Evolutionary conservation across 2,797 vertebrate species (phyloP).

Genomic region (Acipenser transmontanus): DNA sequence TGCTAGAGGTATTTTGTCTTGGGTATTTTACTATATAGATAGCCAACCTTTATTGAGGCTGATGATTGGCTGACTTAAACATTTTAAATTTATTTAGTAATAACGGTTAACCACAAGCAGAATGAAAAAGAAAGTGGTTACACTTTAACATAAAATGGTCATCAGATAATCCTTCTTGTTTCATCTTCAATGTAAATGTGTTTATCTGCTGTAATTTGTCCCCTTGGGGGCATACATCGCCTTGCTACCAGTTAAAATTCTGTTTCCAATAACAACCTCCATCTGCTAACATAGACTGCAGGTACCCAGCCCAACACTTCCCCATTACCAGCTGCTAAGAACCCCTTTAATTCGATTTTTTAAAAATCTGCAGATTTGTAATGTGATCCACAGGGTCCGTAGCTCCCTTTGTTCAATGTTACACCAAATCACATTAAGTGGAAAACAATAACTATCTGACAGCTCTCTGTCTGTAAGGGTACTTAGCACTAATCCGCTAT

Average conservation of each 20-base stretch:
- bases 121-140: slow-evolving; percentile 12
- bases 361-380: slow-evolving; percentile 37
- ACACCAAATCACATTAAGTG: slow-evolving; percentile 61
- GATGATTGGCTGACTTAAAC: too few species aligned
- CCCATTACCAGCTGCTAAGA: slow-evolving; percentile 34
- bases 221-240: slow-evolving; percentile 34
- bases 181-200: slow-evolving; percentile 39
- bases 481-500: slow-evolving; percentile 64
- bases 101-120: too few species aligned
- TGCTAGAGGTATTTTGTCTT: too few species aligned
- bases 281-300: slow-evolving; percentile 35
- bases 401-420: slow-evolving; percentile 53
- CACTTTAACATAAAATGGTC: slow-evolving; percentile 18
- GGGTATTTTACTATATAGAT: too few species aligned
- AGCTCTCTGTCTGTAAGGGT: slow-evolving; percentile 57
- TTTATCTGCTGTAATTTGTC: slow-evolving; percentile 36
- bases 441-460: slow-evolving; percentile 61
- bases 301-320: slow-evolving; percentile 19
- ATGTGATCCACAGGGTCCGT: slow-evolving; percentile 53
- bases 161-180: slow-evolving; percentile 31
- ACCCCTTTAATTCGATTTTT: slow-evolving; percentile 31
- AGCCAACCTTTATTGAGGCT: too few species aligned
- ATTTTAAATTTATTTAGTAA: too few species aligned
- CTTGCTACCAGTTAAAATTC: slow-evolving; percentile 35
- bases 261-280: slow-evolving; percentile 40